A percentile compares a stretch with the other conserved stretches of the same genome.
phyloP scores from a whole-genome alignment of 2,888 invertebrate species.

The Bimastos eiseni region DNA sequence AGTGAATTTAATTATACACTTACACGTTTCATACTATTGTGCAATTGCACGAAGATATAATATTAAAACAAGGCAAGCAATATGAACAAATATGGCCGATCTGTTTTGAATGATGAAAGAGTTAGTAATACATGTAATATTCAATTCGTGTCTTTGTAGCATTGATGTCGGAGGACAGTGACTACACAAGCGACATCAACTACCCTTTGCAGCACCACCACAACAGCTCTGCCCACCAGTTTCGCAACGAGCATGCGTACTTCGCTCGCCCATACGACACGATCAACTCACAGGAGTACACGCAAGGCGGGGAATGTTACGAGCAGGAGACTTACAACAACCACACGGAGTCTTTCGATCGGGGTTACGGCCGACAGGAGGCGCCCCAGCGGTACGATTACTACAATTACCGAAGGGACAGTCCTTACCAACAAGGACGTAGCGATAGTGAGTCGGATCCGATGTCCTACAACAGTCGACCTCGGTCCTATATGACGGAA shows the following conservation, averaged over 20 bases:
- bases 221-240: conserved; percentile 87
- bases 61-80: no score
- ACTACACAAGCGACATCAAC: conserved; percentile 94
- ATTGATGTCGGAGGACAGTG: conserved; percentile 90
- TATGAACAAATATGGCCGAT: no score
- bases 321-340: conserved; percentile 48
- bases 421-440: conserved; percentile 49
- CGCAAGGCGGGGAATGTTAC: conserved; percentile 9
- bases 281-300: conserved; percentile 30
- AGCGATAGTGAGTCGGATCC: conserved; percentile 63
- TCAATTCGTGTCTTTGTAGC: conserved; percentile 50
- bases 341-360: conserved; percentile 37
- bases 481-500: conserved; percentile 61
- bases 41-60: no score
- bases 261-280: conserved; percentile 27
- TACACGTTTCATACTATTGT: no score
- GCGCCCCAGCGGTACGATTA: conserved; percentile 15
- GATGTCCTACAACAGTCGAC: conserved; percentile 85
- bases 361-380: conserved; percentile 20
- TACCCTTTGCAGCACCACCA: conserved; percentile 77
- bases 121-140: neutral
- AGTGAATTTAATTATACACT: no score
- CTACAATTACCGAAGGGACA: conserved; percentile 30
- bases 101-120: no score
- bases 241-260: conserved; percentile 52